These are phyloP conservation scores for Tinea pellionella DNA, from an alignment of 2,888 invertebrate genomes.

Conservation along the genomic window DNA sequence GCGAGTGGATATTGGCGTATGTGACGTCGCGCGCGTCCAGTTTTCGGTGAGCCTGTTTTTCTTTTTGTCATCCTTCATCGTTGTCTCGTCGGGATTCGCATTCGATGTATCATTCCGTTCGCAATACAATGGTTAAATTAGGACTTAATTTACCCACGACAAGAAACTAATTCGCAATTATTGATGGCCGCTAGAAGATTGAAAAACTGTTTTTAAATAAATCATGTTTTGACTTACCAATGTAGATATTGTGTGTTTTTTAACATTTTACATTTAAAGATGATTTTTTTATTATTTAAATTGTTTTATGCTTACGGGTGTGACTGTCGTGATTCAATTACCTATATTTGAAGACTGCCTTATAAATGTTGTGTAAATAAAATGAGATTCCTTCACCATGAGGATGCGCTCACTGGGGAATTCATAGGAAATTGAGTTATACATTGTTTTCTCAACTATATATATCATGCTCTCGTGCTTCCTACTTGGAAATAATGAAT, in stretches of 20 bases:
- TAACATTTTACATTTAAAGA: too few species aligned
- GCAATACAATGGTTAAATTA: constrained; percentile 23
- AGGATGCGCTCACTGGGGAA: constrained; percentile 21
- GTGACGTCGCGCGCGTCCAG: not conserved
- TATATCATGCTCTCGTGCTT: not conserved
- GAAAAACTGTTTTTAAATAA: not conserved
- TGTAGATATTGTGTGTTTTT: not conserved
- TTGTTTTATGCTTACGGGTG: not conserved
- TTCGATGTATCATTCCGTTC: constrained; percentile 4
- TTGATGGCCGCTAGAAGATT: not conserved
- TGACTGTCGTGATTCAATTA: not conserved
- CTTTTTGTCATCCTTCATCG: constrained; percentile 15
- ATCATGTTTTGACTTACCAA: not conserved
- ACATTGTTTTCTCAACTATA: constrained; percentile 29
- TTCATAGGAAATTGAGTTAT: constrained; percentile 38
- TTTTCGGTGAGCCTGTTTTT: not conserved
- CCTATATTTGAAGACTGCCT: not conserved
- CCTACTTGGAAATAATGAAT: not conserved
- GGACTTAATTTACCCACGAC: constrained; percentile 27
- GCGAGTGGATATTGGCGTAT: not conserved
- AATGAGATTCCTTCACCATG: not conserved
- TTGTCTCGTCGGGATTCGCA: constrained; percentile 8
- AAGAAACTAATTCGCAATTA: constrained; percentile 10
- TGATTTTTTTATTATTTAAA: too few species aligned
- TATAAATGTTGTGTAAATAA: not conserved